Evolutionary conservation across 2,113 vertebrate genomes (phyloP).

Genomic region (Pelusios castaneus): DNA sequence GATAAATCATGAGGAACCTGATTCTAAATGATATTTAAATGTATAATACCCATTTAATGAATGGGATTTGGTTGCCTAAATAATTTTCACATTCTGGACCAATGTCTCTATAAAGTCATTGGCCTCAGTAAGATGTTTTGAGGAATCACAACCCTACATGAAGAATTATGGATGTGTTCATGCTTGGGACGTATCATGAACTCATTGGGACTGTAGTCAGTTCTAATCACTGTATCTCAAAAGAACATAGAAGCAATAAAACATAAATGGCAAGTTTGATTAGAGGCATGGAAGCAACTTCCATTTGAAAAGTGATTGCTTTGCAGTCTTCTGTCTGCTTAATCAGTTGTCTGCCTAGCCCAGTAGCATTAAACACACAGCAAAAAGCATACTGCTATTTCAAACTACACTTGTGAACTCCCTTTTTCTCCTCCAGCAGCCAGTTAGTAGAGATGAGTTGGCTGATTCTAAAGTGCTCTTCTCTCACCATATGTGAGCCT

Average conservation of each 20-base stretch:
- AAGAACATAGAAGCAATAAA: not conserved
- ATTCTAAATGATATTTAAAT: not conserved
- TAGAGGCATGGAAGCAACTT: not conserved
- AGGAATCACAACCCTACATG: not conserved
- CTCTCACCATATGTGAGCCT: not conserved
- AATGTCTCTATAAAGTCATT: not conserved
- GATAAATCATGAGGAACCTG: not conserved
- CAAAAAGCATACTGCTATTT: not conserved
- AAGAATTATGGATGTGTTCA: not conserved
- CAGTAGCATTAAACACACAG: not conserved
- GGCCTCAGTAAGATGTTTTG: accelerated
- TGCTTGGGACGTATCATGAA: not conserved
- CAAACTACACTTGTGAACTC: not conserved
- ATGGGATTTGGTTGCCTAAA: not conserved
- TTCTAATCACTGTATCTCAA: not conserved
- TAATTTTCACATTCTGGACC: not conserved
- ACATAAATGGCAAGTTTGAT: not conserved
- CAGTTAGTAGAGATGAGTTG: not conserved
- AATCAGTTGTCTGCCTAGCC: not conserved
- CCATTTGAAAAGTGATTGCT: not conserved
- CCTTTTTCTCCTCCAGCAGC: not conserved
- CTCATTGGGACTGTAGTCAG: not conserved
- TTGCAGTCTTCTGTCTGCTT: not conserved
- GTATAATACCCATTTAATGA: not conserved
- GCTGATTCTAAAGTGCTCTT: not conserved